Conservation (phyloP, 2,888 invertebrate species). For the Anodontia alba region DNA sequence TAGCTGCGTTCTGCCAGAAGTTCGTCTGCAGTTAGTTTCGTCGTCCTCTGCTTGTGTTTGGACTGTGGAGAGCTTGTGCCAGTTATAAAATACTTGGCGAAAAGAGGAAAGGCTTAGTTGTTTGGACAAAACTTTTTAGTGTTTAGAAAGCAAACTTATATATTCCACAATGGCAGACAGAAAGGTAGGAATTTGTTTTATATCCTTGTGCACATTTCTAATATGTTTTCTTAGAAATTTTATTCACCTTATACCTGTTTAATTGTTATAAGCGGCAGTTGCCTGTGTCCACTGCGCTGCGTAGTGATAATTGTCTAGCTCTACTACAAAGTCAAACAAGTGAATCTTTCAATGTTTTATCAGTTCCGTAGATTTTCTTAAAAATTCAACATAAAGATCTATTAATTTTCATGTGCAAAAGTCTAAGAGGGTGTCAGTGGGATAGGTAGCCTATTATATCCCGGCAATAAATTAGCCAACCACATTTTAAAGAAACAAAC, state of each 20-base stretch:
- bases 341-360: slow-evolving; percentile 6
- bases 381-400: too few species aligned
- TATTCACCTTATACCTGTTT: slow-evolving; percentile 9
- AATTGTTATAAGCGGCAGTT: background rate
- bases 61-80: slow-evolving; percentile 6
- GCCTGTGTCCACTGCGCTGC: slow-evolving; percentile 21
- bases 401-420: too few species aligned
- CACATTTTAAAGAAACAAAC: too few species aligned
- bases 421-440: too few species aligned
- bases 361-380: too few species aligned
- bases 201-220: slow-evolving; percentile 8
- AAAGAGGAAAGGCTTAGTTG: background rate
- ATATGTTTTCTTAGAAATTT: slow-evolving; percentile 1
- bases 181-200: slow-evolving; percentile 14
- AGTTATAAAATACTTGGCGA: background rate
- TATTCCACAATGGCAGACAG: slow-evolving; percentile 17
- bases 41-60: background rate
- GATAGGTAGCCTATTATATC: too few species aligned
- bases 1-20: background rate
- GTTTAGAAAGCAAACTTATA: slow-evolving; percentile 10
- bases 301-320: slow-evolving; percentile 6
- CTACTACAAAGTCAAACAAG: background rate
- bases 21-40: slow-evolving; percentile 9
- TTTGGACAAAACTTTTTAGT: slow-evolving; percentile 3
- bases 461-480: too few species aligned